Evolutionary conservation across 2,113 vertebrate species (phyloP).

Genomic region (Salvelinus sp.): DNA sequence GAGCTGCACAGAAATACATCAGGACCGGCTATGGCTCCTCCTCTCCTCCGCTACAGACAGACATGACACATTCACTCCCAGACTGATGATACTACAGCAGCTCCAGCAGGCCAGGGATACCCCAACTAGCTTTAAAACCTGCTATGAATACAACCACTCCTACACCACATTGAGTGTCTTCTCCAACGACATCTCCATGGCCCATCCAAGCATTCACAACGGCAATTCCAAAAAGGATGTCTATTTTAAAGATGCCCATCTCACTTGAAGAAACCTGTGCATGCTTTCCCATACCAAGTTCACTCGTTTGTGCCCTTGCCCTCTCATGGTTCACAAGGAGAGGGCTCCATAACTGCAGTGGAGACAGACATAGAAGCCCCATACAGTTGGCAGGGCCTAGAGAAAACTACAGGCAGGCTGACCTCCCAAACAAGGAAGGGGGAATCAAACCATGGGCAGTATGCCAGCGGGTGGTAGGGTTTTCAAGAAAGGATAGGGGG

Average conservation of each 20-base stretch:
- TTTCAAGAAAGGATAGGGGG: conserved; percentile 35
- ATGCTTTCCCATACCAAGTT: not conserved
- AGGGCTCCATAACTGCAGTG: not conserved
- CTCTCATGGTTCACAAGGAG: conserved; percentile 11
- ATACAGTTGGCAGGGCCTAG: conserved; percentile 26
- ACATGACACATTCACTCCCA: conserved; percentile 19
- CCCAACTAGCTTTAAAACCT: not conserved
- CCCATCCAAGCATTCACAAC: too few relatives aligned
- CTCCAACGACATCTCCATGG: too few relatives aligned
- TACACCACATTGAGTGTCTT: too few relatives aligned
- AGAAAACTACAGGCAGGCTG: conserved; percentile 35
- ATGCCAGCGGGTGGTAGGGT: conserved; percentile 41
- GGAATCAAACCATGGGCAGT: conserved; percentile 26
- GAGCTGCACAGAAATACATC: conserved; percentile 52
- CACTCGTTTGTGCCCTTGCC: conserved; percentile 17
- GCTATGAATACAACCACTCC: not conserved
- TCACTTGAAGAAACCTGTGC: not conserved
- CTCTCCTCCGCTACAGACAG: conserved; percentile 25
- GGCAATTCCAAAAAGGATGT: not conserved
- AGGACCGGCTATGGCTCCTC: conserved; percentile 32
- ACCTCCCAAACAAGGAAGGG: conserved; percentile 39
- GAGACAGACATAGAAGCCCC: conserved; percentile 22
- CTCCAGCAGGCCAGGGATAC: not conserved
- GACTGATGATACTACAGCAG: too few relatives aligned
- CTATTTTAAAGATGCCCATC: not conserved